Evolutionary conservation across 2,113 vertebrate genomes (phyloP).

Genomic region (Columba livia): DNA sequence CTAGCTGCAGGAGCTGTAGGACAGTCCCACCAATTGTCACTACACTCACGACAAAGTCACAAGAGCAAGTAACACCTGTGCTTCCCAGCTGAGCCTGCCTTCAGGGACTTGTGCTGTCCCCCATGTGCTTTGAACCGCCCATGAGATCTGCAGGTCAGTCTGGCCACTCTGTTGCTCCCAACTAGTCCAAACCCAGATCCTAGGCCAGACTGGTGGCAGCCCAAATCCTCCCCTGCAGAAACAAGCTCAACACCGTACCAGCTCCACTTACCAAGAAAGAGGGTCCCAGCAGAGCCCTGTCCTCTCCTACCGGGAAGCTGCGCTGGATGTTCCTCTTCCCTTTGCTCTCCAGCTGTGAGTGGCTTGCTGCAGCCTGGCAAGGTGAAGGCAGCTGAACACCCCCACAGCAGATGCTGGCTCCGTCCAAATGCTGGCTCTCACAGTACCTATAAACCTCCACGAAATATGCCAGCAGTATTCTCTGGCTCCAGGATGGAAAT

Average conservation of each 20-base stretch:
- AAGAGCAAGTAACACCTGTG: fast-evolving
- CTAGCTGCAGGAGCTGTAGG: background rate
- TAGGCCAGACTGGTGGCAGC: background rate
- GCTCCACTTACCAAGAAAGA: background rate
- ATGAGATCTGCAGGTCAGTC: fast-evolving
- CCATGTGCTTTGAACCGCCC: fast-evolving
- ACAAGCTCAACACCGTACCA: background rate
- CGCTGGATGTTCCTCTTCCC: fast-evolving
- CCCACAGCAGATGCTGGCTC: background rate
- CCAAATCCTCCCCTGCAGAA: background rate
- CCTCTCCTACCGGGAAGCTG: background rate
- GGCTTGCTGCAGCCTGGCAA: background rate
- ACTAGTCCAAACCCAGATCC: background rate
- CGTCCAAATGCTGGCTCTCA: background rate
- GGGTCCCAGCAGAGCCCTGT: background rate
- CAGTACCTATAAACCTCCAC: background rate
- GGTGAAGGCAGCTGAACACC: background rate
- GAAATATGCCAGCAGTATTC: background rate
- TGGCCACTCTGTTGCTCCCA: background rate
- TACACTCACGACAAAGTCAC: fast-evolving
- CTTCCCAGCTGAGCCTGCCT: background rate
- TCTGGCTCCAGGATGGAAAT: background rate
- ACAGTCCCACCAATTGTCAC: background rate
- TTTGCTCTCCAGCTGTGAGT: fast-evolving
- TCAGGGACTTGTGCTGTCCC: background rate